Conservation (phyloP, 2,797 vertebrate species). For the Mormyrus proboscirostris region DNA sequence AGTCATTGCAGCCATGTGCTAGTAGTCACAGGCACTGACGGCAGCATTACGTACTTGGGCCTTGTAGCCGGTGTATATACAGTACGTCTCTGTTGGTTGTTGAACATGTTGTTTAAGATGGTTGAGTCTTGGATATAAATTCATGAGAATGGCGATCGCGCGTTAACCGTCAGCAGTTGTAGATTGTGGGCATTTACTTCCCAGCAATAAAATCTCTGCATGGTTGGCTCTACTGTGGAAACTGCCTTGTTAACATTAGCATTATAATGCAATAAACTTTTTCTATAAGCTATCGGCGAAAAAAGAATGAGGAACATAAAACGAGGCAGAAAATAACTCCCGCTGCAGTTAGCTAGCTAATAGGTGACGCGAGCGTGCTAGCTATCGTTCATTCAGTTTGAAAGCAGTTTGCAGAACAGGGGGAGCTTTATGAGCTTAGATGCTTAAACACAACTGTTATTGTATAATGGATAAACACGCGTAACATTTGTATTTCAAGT, state of each 20-base stretch:
- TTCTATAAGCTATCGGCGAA: not conserved
- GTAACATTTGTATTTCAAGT: not conserved
- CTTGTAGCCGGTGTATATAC: not conserved
- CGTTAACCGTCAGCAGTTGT: not conserved
- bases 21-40: not conserved
- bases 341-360: not conserved
- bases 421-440: not conserved
- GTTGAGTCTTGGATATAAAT: not conserved
- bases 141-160: not conserved
- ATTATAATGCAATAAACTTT: constrained; percentile 5
- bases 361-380: not conserved
- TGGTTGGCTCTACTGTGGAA: not conserved
- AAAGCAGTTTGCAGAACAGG: not conserved
- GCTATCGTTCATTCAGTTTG: not conserved
- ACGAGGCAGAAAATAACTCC: not conserved
- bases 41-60: not conserved
- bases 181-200: not conserved
- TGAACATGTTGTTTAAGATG: not conserved
- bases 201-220: not conserved
- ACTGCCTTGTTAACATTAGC: not conserved
- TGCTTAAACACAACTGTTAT: not conserved
- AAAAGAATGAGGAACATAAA: not conserved
- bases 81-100: not conserved
- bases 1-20: not conserved
- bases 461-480: not conserved